These are phyloP conservation scores for Boloria selene DNA, from an alignment of 2,888 invertebrate genomes.

Conservation along the genomic window DNA sequence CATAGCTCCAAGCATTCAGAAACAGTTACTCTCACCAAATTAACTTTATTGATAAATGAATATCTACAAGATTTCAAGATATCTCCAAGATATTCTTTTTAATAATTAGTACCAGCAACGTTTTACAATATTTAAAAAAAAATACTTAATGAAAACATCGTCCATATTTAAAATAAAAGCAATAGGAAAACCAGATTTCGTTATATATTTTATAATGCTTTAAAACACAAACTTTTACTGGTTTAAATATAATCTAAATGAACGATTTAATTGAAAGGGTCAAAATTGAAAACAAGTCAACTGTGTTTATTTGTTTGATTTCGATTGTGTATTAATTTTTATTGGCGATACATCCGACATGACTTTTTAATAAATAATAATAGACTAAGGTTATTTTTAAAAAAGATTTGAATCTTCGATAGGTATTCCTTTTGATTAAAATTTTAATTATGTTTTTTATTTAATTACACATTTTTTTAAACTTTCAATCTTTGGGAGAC, in stretches of 20 bases:
- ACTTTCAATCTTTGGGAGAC: too few relatives aligned
- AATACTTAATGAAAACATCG: background rate
- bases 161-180: background rate
- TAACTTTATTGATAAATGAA: too few relatives aligned
- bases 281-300: slow-evolving; percentile 11
- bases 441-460: too few relatives aligned
- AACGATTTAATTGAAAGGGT: slow-evolving; percentile 10
- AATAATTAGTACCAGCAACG: too few relatives aligned
- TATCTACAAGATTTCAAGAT: too few relatives aligned
- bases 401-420: background rate
- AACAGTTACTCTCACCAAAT: too few relatives aligned
- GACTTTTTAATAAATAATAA: slow-evolving; percentile 10
- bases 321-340: slow-evolving; percentile 10
- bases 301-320: slow-evolving; percentile 13
- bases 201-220: background rate
- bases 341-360: slow-evolving; percentile 7
- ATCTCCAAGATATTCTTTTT: too few relatives aligned
- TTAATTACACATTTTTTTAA: too few relatives aligned
- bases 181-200: background rate
- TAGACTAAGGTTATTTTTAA: slow-evolving; percentile 3
- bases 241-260: background rate
- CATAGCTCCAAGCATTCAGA: too few relatives aligned
- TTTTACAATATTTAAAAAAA: too few relatives aligned
- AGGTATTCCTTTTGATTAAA: background rate
- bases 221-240: background rate